Evolutionary conservation across 2,888 invertebrate genomes (phyloP), one percentile per base, ranked within the genome.

Genomic region (Cynaeus angustus): DNA sequence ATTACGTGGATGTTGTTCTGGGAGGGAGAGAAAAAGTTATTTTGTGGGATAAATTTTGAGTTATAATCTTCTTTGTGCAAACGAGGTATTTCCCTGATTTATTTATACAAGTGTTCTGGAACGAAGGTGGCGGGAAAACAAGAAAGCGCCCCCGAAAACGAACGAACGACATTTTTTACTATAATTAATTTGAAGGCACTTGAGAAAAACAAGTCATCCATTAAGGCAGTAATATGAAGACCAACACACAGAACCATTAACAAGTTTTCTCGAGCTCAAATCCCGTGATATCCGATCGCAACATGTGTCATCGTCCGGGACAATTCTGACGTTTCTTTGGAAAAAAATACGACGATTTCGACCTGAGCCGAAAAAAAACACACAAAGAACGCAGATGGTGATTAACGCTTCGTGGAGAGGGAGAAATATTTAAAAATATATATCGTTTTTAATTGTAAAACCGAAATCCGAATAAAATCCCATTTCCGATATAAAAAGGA

Each of bases 201-300:
- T 79, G 77, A 80, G 81, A 82, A 83, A 83, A 83, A 82, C 83
- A 83, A 83, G 79, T 81, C 82, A 79, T 83, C 83, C 82, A 83
- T 83, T 83, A 83, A 82, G 80, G 76, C 79, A 78, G 81, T 81
- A 80, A 82, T 81, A 81, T 79, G 80, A 81, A 79, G 82, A 79
- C 77, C 71, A 80, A 80, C 78, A 76, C 59, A 62, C 76, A 77
- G 75, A 74, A 75, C 80, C 80, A 80, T 80, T 81, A 81, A 80
- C 80, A 78, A 79, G 75, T 79, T 78, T 80, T 75, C 77, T 78
- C 75, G 73, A 26, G 62, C 48, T 50, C 48, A 50, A 50, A 50
- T 50, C 48, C 48, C 52, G 75, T 77, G 81, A 80, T 80, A 81
- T 80, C 76, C 74, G 81, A 81, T 81, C 80, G 79, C 79, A 80